A percentile compares a stretch with the other conserved stretches of the same genome.
Conservation (phyloP, 2,113 vertebrate species). For the Numenius arquata region DNA sequence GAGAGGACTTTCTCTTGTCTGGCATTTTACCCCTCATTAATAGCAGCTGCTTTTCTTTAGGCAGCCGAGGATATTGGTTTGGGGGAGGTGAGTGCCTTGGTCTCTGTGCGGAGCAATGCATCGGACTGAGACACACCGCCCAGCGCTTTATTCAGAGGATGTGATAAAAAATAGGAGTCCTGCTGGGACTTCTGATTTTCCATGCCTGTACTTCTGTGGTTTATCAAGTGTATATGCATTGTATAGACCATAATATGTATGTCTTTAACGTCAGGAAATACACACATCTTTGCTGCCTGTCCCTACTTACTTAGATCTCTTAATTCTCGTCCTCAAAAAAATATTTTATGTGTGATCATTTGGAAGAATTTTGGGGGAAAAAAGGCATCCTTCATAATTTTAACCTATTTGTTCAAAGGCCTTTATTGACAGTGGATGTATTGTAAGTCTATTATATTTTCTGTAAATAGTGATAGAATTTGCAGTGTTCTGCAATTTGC, state of each 20-base stretch:
- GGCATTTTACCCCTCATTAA: not conserved
- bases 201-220: not conserved
- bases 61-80: not conserved
- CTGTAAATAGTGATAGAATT: slow-evolving; percentile 6
- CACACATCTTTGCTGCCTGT: not conserved
- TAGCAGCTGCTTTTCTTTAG: not conserved
- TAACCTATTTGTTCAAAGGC: not conserved
- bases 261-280: not conserved
- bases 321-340: not conserved
- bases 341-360: not conserved
- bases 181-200: not conserved
- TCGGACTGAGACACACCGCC: not conserved
- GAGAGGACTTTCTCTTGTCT: not conserved
- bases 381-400: not conserved
- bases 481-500: not conserved
- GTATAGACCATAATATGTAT: not conserved
- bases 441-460: not conserved
- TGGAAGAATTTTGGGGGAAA: not conserved
- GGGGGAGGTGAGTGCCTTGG: not conserved
- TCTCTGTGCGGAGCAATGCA: not conserved
- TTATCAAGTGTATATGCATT: not conserved
- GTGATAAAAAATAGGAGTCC: not conserved
- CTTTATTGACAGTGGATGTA: not conserved
- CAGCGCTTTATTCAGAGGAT: not conserved
- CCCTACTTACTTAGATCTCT: not conserved